phyloP scores from a whole-genome alignment of 1,140 invertebrate genomes.

The Temnothorax longispinosus region DNA sequence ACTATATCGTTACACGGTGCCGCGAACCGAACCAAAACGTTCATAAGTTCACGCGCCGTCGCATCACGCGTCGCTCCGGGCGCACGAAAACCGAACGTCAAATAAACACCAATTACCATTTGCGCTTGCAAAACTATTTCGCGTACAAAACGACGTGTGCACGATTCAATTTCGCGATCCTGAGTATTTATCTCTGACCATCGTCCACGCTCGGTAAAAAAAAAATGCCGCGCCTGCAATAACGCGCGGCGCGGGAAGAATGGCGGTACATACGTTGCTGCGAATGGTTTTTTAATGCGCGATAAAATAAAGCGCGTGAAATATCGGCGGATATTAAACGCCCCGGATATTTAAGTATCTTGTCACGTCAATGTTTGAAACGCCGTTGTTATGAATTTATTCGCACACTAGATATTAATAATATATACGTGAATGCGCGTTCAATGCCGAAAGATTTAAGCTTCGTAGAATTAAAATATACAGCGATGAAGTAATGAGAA shows the following conservation, averaged over 20 bases:
- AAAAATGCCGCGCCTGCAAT: slow-evolving; percentile 36
- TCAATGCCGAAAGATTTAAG: neutral
- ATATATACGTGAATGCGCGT: neutral
- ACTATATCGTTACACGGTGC: slow-evolving; percentile 51
- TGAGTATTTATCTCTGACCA: slow-evolving; percentile 59
- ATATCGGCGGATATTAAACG: slow-evolving; percentile 45
- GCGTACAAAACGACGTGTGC: slow-evolving; percentile 37
- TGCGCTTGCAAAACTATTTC: slow-evolving; percentile 50
- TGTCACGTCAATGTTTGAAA: slow-evolving; percentile 8
- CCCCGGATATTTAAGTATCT: slow-evolving; percentile 21
- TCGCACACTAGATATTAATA: neutral
- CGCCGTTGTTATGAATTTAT: slow-evolving; percentile 29
- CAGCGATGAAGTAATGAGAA: neutral
- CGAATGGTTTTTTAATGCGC: slow-evolving; percentile 38
- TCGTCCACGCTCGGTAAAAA: slow-evolving; percentile 12
- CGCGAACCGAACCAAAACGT: slow-evolving; percentile 41
- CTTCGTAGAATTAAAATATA: neutral
- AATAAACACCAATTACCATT: slow-evolving; percentile 60
- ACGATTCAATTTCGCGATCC: slow-evolving; percentile 58
- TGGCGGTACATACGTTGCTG: slow-evolving; percentile 2
- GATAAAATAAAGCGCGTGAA: slow-evolving; percentile 36
- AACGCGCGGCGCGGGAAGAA: slow-evolving; percentile 6
- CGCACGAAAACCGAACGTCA: slow-evolving; percentile 52
- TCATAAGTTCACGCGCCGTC: slow-evolving; percentile 50
- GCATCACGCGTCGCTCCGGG: slow-evolving; percentile 41